These are phyloP conservation scores for Sarcophaga peregrina DNA, from an alignment of 1,140 invertebrate genomes.

Conservation along the genomic window DNA sequence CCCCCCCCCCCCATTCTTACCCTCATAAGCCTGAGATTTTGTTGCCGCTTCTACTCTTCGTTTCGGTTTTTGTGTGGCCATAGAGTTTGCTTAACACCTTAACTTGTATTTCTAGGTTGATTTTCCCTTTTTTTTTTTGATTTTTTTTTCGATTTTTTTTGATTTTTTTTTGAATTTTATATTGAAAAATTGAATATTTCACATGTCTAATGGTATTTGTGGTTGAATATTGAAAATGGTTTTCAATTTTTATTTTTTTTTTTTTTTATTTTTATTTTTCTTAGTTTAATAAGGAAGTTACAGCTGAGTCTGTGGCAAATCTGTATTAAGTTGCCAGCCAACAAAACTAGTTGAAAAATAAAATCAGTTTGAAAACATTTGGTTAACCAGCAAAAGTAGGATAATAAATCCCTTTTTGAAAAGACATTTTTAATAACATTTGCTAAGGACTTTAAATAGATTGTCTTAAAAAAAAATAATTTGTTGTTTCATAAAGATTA, in stretches of 20 bases:
- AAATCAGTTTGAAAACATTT: not conserved
- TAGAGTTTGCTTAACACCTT: conserved; percentile 7
- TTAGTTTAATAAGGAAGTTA: too few species aligned
- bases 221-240: not conserved
- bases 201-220: conserved; percentile 39
- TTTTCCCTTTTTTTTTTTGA: not conserved
- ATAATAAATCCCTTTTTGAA: too few species aligned
- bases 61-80: not conserved
- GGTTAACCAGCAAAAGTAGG: not conserved
- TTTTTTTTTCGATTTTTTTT: conserved; percentile 15
- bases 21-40: not conserved
- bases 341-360: not conserved
- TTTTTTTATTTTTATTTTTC: too few species aligned
- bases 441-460: too few species aligned
- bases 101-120: not conserved
- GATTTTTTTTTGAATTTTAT: conserved; percentile 25
- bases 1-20: too few species aligned
- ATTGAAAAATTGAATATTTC: conserved; percentile 42
- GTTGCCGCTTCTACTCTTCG: not conserved
- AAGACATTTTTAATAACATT: too few species aligned
- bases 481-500: too few species aligned
- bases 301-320: not conserved
- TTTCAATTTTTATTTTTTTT: too few species aligned
- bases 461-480: too few species aligned
- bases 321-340: not conserved